Base-by-base conservation (phyloP, 2,888 invertebrate genomes). In the Erebia ligea region DNA sequence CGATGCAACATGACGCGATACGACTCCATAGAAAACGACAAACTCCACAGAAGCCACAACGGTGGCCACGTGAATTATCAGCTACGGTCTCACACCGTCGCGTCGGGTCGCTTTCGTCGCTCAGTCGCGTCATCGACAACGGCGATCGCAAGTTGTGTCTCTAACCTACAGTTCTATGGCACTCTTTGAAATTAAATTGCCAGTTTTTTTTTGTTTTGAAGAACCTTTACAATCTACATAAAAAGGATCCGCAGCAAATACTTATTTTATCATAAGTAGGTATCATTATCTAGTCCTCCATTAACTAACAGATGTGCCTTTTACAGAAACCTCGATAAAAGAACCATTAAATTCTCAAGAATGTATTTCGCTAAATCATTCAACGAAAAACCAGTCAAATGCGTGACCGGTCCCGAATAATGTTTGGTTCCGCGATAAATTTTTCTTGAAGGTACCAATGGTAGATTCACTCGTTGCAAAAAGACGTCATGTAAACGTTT, bases 311-410 rank as follows among this genome's bases (percentile, higher is more conserved):
- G 65, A 65, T 56, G 65, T 42, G 56, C 65, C 56, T 65, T 65
- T 52, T 56, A 42, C 56, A 17, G 34, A 64, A 25, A 64, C 59
- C 69, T 42, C 63, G 50, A 69, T 65, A 65, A 56, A 68, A 56
- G 48, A 21, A 15, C 70, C 70, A 70, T 70, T 70, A 68, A 72
- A 67, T 70, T 73, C 67, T 65, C 68, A 59, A 67, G 64, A 67
- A 65, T 58, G 34, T 70, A 58, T 59, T 68, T 50, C 61, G 69
- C 62, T 61, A 50, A 70, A 70, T 73, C 70, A 70, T 73, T 58
- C 64, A 61, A 11, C 50, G 15, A 64, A 65, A 72, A 66, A 48
- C 4, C 9, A 2, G 62, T 15, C 19, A 62, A 62, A 45, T 62
- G 19, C 15, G 40, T 19, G 10, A 17, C 5, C 6, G 15, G 13